Evolutionary conservation across 2,888 invertebrate species (phyloP), one percentile per base, ranked within the genome.

Genomic region (Volucella inflata): DNA sequence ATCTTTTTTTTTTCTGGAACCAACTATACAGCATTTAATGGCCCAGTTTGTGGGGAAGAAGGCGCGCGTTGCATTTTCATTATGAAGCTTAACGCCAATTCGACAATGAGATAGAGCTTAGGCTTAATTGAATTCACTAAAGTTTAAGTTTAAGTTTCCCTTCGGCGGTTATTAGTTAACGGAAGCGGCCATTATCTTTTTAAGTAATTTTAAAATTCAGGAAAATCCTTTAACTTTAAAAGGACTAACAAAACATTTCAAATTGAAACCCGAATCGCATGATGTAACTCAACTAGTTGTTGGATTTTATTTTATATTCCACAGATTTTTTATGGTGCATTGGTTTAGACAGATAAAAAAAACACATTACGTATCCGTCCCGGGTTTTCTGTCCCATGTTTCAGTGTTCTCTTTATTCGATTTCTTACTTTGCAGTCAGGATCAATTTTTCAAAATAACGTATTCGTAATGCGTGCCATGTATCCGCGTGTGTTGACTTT

Each of bases 401-500:
- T 12, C 30, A 42, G 17, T 21, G 1, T 46, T 36, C 12, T 11
- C 10, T 38, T 55, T 38, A 48, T 46, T 40, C 1, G 44, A 76
- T 59, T 42, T 76, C 62, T 50, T 51, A 14, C 53, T 76, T 48
- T 12, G 30, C 36, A 57, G 55, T 42, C 50, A 53, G 55, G 68
- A 77, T 55, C 51, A 67, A 74, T 78, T 83, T 78, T 50, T 16
- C 17, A 12, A 65, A 84, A 84, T 79, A 75, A 65, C 74, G 46
- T 79, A 84, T 84, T 79, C 83, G 36, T 51, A 65, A 70, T 70
- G 53, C 83, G 59, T 36, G 14, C 10, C 16, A 48, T 53, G 64
- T 75, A 70, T 76, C 53, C 65, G 81, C 65, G 74, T 75, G 74
- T 83, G 74, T 46, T 83, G 78, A 78, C 78, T 78, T 83, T 83